Evolutionary conservation across 2,888 invertebrate species (phyloP), one percentile per base, ranked within the genome.

Genomic region (Exocentrus adspersus): DNA sequence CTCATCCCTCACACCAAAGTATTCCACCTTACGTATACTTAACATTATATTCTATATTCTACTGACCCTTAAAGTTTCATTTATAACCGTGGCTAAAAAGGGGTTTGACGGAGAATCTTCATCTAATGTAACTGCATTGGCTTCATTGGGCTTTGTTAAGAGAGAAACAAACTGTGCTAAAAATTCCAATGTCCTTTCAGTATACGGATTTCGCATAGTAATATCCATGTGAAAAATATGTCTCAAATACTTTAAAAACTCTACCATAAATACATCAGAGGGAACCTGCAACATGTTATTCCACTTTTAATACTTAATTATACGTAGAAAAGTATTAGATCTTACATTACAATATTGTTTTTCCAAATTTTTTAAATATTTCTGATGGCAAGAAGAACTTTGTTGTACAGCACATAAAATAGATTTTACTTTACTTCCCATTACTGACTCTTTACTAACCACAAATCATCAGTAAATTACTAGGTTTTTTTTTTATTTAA

Each of bases 101-200:
- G 65, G 58, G 64, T 71, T 68, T 17, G 57, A 41, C 12, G 63
- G 46, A 7, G 32, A 30, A 14, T 41, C 62, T 1, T 59, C 61
- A 30, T 65, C 60, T 24, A 45, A 7, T 9, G 28, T 43, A 32
- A 14, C 12, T 9, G 20, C 3, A 30, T 48, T 46, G 37, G 46
- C 50, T 57, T 61, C 46, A 48, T 59, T 64, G 42, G 66, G 56
- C 19, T 64, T 65, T 24, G 70, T 67, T 14, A 75, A 63, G n/a
- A 58, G 53, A 42, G 64, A 69, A 12, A 72, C 60, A 69, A 74
- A 71, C 12, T 69, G 64, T n/a, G 73, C 72, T 12, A 71, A 59
- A 58, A 75, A 76, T n/a, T 74, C 72, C 52, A 74, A 63, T 5
- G 59, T 20, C 30, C 68, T 67, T 43, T 71, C 67, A 48, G 69